Evolutionary conservation across 2,113 vertebrate species (phyloP).

Genomic region (Macquaria australasica): DNA sequence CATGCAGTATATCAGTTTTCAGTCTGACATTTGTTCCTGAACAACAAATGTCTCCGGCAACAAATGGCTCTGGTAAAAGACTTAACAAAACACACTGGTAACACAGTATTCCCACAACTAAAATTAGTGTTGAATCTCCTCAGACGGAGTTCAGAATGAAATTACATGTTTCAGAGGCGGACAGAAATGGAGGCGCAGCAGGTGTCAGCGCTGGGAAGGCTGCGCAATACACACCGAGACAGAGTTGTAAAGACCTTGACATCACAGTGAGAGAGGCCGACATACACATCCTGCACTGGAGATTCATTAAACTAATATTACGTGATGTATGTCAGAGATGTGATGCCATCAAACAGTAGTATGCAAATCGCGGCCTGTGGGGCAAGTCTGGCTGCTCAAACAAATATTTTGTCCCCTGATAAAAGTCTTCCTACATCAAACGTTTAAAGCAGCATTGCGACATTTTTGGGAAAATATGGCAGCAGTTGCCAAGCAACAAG

Average conservation of each 20-base stretch:
- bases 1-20: constrained; percentile 2
- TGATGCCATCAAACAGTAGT: not conserved
- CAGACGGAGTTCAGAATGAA: constrained; percentile 14
- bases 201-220: not conserved
- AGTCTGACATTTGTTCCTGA: constrained; percentile 15
- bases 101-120: not conserved
- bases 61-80: not conserved
- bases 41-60: not conserved
- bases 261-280: constrained; percentile 1
- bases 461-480: not conserved
- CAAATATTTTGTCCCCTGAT: not conserved
- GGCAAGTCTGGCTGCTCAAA: not conserved
- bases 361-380: not conserved
- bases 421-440: not conserved
- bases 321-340: not conserved
- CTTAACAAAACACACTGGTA: not conserved
- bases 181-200: constrained; percentile 9
- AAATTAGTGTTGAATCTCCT: constrained; percentile 11
- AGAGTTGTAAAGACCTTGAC: not conserved
- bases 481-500: constrained; percentile 8
- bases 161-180: constrained; percentile 15
- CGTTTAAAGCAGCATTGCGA: not conserved
- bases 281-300: not conserved
- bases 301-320: not conserved
- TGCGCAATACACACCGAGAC: not conserved